Evolutionary conservation across 2,888 invertebrate genomes (phyloP).

Genomic region (Tetanocera ferruginea): DNA sequence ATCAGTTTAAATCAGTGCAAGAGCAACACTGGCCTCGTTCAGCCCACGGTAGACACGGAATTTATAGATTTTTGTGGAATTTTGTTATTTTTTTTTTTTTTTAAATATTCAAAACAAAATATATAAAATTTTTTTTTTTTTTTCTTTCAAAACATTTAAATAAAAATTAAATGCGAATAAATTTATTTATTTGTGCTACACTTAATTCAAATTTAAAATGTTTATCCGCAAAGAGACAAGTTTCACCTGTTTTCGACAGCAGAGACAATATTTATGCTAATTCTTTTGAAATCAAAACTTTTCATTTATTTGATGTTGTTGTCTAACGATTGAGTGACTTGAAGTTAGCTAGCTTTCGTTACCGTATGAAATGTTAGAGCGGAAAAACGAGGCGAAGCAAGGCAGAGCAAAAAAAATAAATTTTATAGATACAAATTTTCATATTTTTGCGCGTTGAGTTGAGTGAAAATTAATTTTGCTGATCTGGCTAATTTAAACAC

Average conservation of each 20-base stretch:
- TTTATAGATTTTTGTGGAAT: neutral
- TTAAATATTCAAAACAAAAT: neutral
- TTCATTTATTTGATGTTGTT: neutral
- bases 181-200: conserved; percentile 2
- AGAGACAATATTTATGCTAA: conserved; percentile 13
- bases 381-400: neutral
- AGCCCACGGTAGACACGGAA: neutral
- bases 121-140: neutral
- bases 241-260: conserved; percentile 12
- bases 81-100: neutral
- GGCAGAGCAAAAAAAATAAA: neutral
- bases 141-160: too few relatives aligned
- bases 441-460: conserved; percentile 6
- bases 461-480: conserved; percentile 14
- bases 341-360: neutral
- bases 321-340: conserved; percentile 22
- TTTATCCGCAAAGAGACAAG: neutral
- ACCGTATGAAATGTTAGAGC: neutral
- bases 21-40: neutral
- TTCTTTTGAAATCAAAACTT: neutral
- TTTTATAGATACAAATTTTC: neutral
- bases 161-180: neutral
- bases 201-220: neutral
- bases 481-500: conserved; percentile 31
- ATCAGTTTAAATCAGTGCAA: conserved; percentile 5